Percentiles rank a stretch among this genome's conserved stretches.
These are phyloP conservation scores for Melolontha melolontha DNA, from an alignment of 2,888 invertebrate genomes.

Conservation along the genomic window DNA sequence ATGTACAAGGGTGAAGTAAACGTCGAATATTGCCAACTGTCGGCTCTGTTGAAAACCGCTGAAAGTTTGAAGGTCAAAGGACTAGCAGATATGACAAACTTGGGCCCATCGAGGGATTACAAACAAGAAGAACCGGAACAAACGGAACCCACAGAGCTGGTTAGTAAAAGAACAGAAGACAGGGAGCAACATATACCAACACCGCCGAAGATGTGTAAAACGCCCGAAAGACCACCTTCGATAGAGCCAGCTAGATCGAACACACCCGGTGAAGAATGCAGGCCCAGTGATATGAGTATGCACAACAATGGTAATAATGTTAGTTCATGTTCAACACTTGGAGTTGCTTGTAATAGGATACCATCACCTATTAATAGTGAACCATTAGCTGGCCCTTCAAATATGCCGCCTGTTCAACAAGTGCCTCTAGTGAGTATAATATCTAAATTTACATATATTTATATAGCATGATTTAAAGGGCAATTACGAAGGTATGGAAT, in stretches of 20 bases:
- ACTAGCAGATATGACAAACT: conserved; percentile 91
- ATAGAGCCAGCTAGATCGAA: conserved; percentile 53
- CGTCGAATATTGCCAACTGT: conserved; percentile 93
- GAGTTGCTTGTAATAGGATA: conserved; percentile 69
- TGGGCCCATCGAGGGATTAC: conserved; percentile 70
- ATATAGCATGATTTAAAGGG: too few relatives aligned
- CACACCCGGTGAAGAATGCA: conserved; percentile 61
- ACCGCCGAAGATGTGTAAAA: conserved; percentile 52
- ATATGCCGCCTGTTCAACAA: conserved; percentile 88
- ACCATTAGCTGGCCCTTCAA: conserved; percentile 84
- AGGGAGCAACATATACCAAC: conserved; percentile 45
- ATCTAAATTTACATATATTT: too few relatives aligned
- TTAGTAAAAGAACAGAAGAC: conserved; percentile 54
- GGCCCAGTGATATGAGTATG: conserved; percentile 70
- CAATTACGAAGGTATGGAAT: too few relatives aligned
- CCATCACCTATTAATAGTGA: conserved; percentile 77
- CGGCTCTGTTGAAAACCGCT: conserved; percentile 90
- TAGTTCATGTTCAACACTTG: conserved; percentile 67
- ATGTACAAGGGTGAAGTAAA: conserved; percentile 97
- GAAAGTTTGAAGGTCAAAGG: conserved; percentile 94
- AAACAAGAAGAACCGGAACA: conserved; percentile 62
- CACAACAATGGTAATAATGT: conserved; percentile 66
- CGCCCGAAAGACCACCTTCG: conserved; percentile 55
- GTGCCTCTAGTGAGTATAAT: conserved; percentile 81
- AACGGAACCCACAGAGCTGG: conserved; percentile 63